A percentile compares a stretch with the other conserved stretches of the same genome.
phyloP scores from a whole-genome alignment of 1,140 invertebrate species.

The Trichomalopsis sarcophagae region DNA sequence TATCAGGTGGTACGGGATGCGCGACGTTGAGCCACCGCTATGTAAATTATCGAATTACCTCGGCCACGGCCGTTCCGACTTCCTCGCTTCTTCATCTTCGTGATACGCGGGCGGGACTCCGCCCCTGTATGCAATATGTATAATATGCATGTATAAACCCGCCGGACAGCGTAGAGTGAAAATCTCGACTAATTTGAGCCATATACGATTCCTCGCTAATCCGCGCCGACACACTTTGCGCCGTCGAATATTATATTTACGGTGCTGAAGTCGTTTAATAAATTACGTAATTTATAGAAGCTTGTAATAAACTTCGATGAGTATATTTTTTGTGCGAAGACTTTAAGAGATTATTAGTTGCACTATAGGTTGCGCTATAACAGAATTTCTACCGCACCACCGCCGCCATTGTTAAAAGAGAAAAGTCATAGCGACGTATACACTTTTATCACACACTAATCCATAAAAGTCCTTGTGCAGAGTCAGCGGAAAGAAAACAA shows the following conservation, averaged over 20 bases:
- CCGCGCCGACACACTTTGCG: background rate
- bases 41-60: slow-evolving; percentile 64
- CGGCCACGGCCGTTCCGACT: slow-evolving; percentile 43
- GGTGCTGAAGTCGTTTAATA: no score
- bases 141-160: slow-evolving; percentile 51
- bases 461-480: background rate
- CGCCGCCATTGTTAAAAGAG: no score
- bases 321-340: no score
- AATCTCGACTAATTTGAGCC: slow-evolving; percentile 38
- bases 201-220: slow-evolving; percentile 30
- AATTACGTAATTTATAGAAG: no score
- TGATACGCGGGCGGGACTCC: slow-evolving; percentile 19
- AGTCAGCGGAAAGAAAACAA: background rate
- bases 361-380: no score
- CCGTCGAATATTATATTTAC: no score
- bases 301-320: no score
- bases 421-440: background rate
- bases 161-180: slow-evolving; percentile 45
- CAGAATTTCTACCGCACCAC: no score
- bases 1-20: slow-evolving; percentile 56
- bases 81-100: slow-evolving; percentile 56
- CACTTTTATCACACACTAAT: background rate
- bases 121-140: slow-evolving; percentile 50
- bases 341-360: no score
- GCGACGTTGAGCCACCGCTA: slow-evolving; percentile 60